Evolutionary conservation across 2,888 invertebrate species (phyloP), one percentile per base, ranked within the genome.

Genomic region (Scaptomyza parva): DNA sequence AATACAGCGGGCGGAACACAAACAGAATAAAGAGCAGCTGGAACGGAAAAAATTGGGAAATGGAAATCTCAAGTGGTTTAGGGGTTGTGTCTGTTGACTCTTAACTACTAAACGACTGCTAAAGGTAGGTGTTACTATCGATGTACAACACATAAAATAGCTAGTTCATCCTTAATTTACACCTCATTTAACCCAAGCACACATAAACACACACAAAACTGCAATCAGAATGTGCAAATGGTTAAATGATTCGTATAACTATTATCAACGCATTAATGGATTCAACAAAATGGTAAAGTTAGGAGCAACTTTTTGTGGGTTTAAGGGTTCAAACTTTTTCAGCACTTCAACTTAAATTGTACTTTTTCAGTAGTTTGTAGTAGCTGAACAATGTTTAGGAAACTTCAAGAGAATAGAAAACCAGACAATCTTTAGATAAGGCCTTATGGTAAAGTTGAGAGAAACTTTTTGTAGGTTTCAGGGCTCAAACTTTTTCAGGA

Each of bases 131-230:
- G 79, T 75, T 59, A 60, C 50, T 12, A 14, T 28, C 14, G n/a
- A 28, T 54, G 17, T n/a, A n/a, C 5, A 2, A 18, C 53, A 14
- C 9, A 18, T 18, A 24, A 54, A 50, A 26, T 44, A 12, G 9
- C 39, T 47, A 67, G 74, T 60, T 65, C 74, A 74, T 85, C 85
- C 82, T 70, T 53, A 57, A 76, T 86, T 83, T 55, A 65, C 84
- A 65, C 39, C 30, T 63, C 84, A 83, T 80, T 80, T 61, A 73
- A 45, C n/a, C n/a, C n/a, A n/a, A n/a, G n/a, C 83, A 37, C 37
- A 37, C 17, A 9, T n/a, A 30, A 11, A 30, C 79, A 43, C 55
- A 30, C 30, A 4, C 33, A 47, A 22, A 45, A 11, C 43, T 43
- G 35, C 39, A 50, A 40, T 40, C 24, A 37, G 33, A 44, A 75